These are phyloP conservation scores for Drosophila emarginata DNA, from an alignment of 2,888 invertebrate genomes.

Conservation along the genomic window DNA sequence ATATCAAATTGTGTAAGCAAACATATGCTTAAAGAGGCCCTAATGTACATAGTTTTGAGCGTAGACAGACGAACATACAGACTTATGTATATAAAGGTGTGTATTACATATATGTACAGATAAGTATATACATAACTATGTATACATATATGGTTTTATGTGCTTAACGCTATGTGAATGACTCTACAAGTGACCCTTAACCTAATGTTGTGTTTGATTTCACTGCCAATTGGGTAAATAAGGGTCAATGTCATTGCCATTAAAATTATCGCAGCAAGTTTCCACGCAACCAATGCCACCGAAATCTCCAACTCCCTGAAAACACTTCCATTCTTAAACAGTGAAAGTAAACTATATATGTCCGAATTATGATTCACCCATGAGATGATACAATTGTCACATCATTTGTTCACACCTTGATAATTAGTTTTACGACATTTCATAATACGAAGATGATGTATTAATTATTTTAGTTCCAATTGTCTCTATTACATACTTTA, in stretches of 20 bases:
- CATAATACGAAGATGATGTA: background rate
- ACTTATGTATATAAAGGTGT: conserved; percentile 27
- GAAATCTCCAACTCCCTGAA: background rate
- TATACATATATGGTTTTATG: conserved; percentile 11
- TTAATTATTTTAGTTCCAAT: background rate
- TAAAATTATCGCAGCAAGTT: conserved; percentile 16
- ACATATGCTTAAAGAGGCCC: conserved; percentile 15
- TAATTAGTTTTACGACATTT: background rate
- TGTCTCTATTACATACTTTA: background rate
- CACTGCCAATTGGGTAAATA: conserved; percentile 31
- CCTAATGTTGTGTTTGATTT: conserved; percentile 40
- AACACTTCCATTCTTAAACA: background rate
- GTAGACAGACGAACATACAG: conserved; percentile 17
- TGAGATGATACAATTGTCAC: background rate
- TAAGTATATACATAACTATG: conserved; percentile 22
- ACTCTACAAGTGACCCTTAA: conserved; percentile 20
- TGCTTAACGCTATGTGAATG: conserved; percentile 15
- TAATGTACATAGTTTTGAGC: conserved; percentile 23
- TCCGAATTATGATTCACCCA: background rate
- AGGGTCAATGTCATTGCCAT: conserved; percentile 54
- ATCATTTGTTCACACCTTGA: background rate
- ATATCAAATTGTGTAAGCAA: conserved; percentile 9
- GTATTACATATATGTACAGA: conserved; percentile 19
- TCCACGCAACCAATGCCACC: background rate
- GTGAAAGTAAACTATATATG: background rate